Base-by-base conservation (phyloP, 2,888 invertebrate genomes). In the Chaetogeoica ovagalla region DNA sequence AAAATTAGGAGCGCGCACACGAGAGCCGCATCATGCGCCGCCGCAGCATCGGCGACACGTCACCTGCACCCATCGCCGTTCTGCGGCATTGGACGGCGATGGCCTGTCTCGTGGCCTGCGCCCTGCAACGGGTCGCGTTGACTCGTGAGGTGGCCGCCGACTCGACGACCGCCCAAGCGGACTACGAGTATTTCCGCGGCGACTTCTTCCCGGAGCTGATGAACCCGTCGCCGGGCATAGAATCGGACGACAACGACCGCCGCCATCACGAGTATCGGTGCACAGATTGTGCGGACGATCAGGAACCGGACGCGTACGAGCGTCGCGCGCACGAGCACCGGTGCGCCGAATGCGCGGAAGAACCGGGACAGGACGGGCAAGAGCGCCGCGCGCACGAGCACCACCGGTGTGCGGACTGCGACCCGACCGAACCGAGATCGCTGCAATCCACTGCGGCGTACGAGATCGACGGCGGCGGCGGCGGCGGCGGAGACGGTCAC, bases 161-260 rank as follows among this genome's bases (percentile, higher is more conserved):
- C n/a, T 6, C 19, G 57, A 57, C 48, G 37, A 30, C 57, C 15
- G 21, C 37, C 5, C 8, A 13, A 21, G 71, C 37, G 39, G 57
- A 57, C n/a, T 37, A 57, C 71, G 68, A 48, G 48, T 68, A 68
- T 9, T n/a, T n/a, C 17, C 21, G 21, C 39, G 21, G 21, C 57
- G 60, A 72, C 13, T 60, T 72, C 43, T 59, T 43, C 9, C 43
- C 71, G 19, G 60, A 72, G 59, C 43, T 60, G 43, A n/a, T 43
- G 11, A 48, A 43, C 19, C 71, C 60, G 13, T 13, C 19, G 21
- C 13, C 48, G 48, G 48, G 11, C 0, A 11, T 23, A 23, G 71
- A 72, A 1, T 11, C 19, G 60, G 60, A 60, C 43, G 71, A 23
- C 4, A 39, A 48, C 60, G 60, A 72, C 17, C 13, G 48, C 48